Evolutionary conservation across 1,140 invertebrate species (phyloP).

Genomic region (Belonocnema kinseyi): DNA sequence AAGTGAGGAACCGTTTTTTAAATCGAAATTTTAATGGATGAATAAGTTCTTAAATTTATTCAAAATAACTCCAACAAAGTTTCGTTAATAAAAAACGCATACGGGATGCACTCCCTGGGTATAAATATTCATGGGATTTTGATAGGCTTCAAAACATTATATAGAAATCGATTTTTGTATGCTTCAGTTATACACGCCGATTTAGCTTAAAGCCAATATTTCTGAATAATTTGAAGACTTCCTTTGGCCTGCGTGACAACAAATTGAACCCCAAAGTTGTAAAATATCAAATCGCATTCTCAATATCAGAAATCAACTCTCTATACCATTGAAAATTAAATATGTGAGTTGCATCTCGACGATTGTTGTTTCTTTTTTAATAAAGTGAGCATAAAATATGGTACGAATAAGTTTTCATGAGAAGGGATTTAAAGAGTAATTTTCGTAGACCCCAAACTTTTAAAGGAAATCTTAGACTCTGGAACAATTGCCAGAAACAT

Average conservation of each 20-base stretch:
- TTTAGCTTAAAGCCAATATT: no score
- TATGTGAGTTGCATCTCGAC: slow-evolving; percentile 11
- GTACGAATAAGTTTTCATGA: slow-evolving; percentile 28
- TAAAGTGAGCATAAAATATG: slow-evolving; percentile 33
- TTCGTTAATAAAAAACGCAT: no score
- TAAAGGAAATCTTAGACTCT: not conserved
- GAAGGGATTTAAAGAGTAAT: slow-evolving; percentile 9
- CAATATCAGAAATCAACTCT: not conserved
- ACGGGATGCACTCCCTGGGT: no score
- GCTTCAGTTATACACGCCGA: no score
- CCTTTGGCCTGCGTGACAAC: not conserved
- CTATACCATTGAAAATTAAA: not conserved
- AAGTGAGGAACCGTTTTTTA: no score
- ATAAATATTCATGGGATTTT: no score
- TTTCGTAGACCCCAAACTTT: slow-evolving; percentile 27
- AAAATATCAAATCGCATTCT: not conserved
- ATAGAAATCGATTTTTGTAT: no score
- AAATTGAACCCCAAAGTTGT: not conserved
- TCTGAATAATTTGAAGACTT: not conserved
- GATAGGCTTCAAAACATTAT: no score
- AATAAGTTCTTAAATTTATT: no score
- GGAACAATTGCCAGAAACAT: not conserved
- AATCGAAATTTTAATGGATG: no score
- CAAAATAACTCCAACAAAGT: no score
- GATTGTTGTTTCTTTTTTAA: slow-evolving; percentile 23